phyloP scores from a whole-genome alignment of 1,140 invertebrate species.

The Melanaphis sacchari region DNA sequence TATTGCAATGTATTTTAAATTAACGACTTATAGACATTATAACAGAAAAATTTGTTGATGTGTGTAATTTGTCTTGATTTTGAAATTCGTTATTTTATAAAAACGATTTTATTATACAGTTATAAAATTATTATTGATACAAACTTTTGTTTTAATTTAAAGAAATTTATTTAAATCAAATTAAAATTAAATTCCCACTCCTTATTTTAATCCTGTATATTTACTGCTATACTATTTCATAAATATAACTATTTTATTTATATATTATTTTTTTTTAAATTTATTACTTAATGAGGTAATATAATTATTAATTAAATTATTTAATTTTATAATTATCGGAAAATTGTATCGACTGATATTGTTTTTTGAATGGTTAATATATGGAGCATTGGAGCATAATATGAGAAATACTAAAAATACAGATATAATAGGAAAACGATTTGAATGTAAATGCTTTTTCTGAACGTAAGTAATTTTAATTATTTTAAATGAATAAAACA shows the following conservation, averaged over 20 bases:
- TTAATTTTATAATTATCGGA: background rate
- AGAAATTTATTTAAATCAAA: background rate
- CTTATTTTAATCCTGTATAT: no score
- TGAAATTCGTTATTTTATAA: background rate
- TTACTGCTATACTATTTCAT: no score
- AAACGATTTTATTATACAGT: background rate
- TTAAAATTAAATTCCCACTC: background rate
- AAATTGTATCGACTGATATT: background rate
- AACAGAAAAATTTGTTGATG: background rate
- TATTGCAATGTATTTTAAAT: background rate
- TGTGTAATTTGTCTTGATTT: background rate
- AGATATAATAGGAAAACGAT: background rate
- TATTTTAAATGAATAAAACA: background rate
- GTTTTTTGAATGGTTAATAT: background rate
- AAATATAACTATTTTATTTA: no score
- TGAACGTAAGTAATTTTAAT: background rate
- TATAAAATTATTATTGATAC: background rate
- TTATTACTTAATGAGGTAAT: background rate
- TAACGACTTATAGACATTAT: conserved; percentile 18
- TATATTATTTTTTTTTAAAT: background rate
- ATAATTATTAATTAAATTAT: background rate
- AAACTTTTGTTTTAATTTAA: background rate
- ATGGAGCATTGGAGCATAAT: background rate
- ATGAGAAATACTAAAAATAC: background rate
- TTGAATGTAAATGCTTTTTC: background rate